These are phyloP conservation scores for Drosophila bocqueti DNA, from an alignment of 1,140 invertebrate genomes.

Conservation along the genomic window DNA sequence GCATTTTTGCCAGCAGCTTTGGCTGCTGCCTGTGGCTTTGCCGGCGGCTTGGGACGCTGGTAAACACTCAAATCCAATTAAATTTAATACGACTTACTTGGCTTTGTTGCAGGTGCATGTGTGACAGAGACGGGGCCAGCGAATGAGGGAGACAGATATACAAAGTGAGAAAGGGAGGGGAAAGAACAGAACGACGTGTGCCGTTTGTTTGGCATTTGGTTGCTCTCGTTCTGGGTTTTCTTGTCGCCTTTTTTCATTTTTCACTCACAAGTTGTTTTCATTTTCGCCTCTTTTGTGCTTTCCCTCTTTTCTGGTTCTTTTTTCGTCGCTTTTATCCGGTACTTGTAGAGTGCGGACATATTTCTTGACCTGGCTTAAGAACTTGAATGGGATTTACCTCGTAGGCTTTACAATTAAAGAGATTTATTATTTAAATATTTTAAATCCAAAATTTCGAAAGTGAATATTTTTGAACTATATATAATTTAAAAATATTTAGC, in stretches of 20 bases:
- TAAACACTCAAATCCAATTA: constrained; percentile 85
- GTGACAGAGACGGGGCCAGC: constrained; percentile 6
- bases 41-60: constrained; percentile 75
- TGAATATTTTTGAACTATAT: not conserved
- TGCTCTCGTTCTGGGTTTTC: constrained; percentile 47
- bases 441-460: too few relatives aligned
- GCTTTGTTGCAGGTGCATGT: constrained; percentile 58
- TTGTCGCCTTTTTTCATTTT: constrained; percentile 28
- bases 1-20: constrained; percentile 66
- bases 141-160: constrained; percentile 1
- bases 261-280: constrained; percentile 59
- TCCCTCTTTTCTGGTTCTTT: constrained; percentile 2
- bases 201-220: constrained; percentile 74
- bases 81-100: constrained; percentile 84
- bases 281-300: constrained; percentile 42
- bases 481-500: not conserved
- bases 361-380: constrained; percentile 12
- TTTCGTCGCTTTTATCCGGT: constrained; percentile 1
- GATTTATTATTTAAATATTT: not conserved
- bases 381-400: not conserved
- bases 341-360: constrained; percentile 4
- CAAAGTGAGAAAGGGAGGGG: constrained; percentile 1
- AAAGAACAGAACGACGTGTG: constrained; percentile 20
- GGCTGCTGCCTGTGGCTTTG: constrained; percentile 65
- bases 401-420: too few relatives aligned